Evolutionary conservation across 1,140 invertebrate species (phyloP).

Genomic region (Dryas iulia): DNA sequence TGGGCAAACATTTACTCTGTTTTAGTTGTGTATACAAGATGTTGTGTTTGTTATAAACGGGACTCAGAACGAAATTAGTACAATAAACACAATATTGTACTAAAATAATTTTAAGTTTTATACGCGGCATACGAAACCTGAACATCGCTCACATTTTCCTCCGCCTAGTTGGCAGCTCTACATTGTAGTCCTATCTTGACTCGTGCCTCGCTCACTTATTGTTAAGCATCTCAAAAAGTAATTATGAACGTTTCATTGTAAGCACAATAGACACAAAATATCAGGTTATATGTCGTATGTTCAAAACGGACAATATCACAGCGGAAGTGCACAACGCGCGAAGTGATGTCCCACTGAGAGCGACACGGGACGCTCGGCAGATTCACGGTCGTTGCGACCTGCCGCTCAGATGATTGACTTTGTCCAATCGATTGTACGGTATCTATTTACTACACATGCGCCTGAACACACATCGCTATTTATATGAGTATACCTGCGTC

Average conservation of each 20-base stretch:
- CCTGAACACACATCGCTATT: constrained; percentile 44
- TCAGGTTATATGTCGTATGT: constrained; percentile 18
- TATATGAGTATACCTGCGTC: constrained; percentile 43
- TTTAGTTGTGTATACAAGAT: no score
- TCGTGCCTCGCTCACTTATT: constrained; percentile 47
- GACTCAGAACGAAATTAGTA: not conserved
- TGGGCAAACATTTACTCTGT: no score
- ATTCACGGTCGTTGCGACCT: constrained; percentile 75
- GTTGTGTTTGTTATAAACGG: no score
- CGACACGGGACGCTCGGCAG: constrained; percentile 50
- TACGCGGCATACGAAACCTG: not conserved
- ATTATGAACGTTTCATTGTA: constrained; percentile 43
- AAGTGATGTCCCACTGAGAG: constrained; percentile 60
- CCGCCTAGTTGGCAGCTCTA: constrained; percentile 68
- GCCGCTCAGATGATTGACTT: constrained; percentile 70
- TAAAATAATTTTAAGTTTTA: not conserved
- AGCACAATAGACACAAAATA: constrained; percentile 26
- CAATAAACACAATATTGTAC: no score
- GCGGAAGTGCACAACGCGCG: constrained; percentile 62
- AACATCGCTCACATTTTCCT: constrained; percentile 65
- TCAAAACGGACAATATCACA: constrained; percentile 25
- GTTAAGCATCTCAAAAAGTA: constrained; percentile 38
- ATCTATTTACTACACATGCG: constrained; percentile 60
- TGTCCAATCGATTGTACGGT: constrained; percentile 75
- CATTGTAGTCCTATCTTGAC: constrained; percentile 55